Evolutionary conservation across 2,888 invertebrate genomes (phyloP).

Genomic region (Endomychus coccineus): DNA sequence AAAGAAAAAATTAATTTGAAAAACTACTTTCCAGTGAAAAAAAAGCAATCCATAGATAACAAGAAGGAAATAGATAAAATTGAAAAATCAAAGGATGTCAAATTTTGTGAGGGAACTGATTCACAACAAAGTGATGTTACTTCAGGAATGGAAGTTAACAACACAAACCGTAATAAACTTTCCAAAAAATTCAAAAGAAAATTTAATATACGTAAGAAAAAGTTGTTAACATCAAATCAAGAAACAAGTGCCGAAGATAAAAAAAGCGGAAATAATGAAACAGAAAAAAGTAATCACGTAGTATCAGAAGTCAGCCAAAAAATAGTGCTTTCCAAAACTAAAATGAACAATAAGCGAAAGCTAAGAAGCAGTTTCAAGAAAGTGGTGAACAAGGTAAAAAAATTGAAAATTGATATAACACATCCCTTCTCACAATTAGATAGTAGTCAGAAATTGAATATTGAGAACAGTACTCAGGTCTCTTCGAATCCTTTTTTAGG

Average conservation of each 20-base stretch:
- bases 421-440: too few relatives aligned
- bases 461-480: neutral
- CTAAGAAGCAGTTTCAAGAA: slow-evolving; percentile 29
- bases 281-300: slow-evolving; percentile 10
- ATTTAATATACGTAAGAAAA: slow-evolving; percentile 27
- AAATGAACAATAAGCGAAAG: slow-evolving; percentile 25
- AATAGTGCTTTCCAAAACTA: neutral
- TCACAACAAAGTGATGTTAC: slow-evolving; percentile 1
- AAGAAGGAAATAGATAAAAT: slow-evolving; percentile 3
- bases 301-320: slow-evolving; percentile 8
- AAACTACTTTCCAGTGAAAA: slow-evolving; percentile 33
- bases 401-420: slow-evolving; percentile 23
- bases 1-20: slow-evolving; percentile 30
- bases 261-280: neutral
- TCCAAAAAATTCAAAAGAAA: slow-evolving; percentile 27
- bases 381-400: slow-evolving; percentile 32
- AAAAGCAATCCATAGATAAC: slow-evolving; percentile 17
- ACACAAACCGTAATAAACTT: slow-evolving; percentile 6
- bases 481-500: slow-evolving; percentile 28
- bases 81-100: too few relatives aligned
- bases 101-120: too few relatives aligned
- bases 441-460: too few relatives aligned
- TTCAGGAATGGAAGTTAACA: slow-evolving; percentile 3
- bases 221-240: neutral
- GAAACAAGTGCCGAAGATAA: neutral